Evolutionary conservation across 2,113 vertebrate species (phyloP).

Genomic region (Chionodraco myersi): DNA sequence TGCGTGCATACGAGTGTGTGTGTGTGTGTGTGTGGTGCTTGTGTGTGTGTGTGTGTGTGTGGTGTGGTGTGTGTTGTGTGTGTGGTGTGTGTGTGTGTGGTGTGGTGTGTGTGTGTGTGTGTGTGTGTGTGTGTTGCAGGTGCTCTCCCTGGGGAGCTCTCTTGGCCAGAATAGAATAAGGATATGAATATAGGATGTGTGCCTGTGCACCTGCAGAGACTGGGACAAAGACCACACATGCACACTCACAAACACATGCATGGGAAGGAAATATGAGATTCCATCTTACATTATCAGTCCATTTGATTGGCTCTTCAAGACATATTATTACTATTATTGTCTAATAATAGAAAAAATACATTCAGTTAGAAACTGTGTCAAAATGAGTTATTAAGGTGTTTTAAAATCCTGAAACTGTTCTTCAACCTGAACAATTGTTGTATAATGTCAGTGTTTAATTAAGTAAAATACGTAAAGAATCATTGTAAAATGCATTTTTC

Average conservation of each 20-base stretch:
- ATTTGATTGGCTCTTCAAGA: slow-evolving; percentile 29
- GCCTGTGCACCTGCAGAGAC: slow-evolving; percentile 76
- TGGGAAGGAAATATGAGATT: slow-evolving; percentile 74
- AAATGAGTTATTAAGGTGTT: slow-evolving; percentile 6
- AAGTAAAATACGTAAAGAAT: too few species aligned
- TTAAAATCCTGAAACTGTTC: not conserved
- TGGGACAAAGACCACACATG: slow-evolving; percentile 65
- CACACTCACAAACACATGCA: slow-evolving; percentile 22
- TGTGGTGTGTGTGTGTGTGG: slow-evolving; percentile 24
- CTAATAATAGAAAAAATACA: slow-evolving; percentile 6
- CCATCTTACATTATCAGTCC: slow-evolving; percentile 53
- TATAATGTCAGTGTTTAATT: not conserved
- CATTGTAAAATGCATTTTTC: not conserved
- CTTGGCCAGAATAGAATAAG: slow-evolving; percentile 78
- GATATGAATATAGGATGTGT: slow-evolving; percentile 84
- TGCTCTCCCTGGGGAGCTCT: slow-evolving; percentile 76
- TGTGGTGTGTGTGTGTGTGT: slow-evolving; percentile 30
- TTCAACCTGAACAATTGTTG: not conserved
- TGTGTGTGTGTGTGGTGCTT: slow-evolving; percentile 22
- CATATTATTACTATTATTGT: too few species aligned
- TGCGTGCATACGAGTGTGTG: too few species aligned
- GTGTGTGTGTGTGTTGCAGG: slow-evolving; percentile 65
- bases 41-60: not conserved
- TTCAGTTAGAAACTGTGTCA: not conserved
- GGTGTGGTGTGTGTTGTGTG: slow-evolving; percentile 27